Evolutionary conservation across 1,140 invertebrate species (phyloP).

Genomic region (Gonatopus flavifemur): DNA sequence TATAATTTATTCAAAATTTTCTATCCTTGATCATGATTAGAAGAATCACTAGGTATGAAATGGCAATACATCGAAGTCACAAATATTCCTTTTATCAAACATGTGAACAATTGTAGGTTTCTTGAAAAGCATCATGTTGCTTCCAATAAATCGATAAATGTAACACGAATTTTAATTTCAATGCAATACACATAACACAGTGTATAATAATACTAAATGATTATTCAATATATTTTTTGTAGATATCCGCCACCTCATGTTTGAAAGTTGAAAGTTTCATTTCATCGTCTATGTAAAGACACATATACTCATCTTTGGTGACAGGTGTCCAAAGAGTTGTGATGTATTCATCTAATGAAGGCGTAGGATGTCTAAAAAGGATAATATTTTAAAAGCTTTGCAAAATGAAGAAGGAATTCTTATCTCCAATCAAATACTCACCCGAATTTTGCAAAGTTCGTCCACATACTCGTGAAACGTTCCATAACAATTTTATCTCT

Average conservation of each 20-base stretch:
- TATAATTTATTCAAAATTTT: no score
- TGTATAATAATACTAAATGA: no score
- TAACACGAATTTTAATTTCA: no score
- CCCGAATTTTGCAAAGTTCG: constrained; percentile 22
- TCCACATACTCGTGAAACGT: constrained; percentile 16
- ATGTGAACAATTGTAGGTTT: no score
- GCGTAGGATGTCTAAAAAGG: constrained; percentile 10
- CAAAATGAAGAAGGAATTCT: not conserved
- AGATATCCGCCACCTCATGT: not conserved
- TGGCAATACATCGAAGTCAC: no score
- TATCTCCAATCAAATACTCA: not conserved
- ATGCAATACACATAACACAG: no score
- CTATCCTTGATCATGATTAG: no score
- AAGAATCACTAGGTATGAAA: no score
- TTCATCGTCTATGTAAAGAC: not conserved
- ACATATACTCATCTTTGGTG: constrained; percentile 2
- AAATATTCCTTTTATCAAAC: no score
- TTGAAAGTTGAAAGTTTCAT: not conserved
- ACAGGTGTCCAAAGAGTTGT: constrained; percentile 6
- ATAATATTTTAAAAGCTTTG: not conserved
- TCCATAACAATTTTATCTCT: constrained; percentile 9
- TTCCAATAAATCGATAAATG: no score
- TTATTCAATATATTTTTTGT: not conserved
- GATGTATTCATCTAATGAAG: constrained; percentile 1
- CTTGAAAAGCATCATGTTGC: no score